These are phyloP conservation scores for Ophiodon elongatus DNA, from an alignment of 2,113 vertebrate species.

Conservation along the genomic window DNA sequence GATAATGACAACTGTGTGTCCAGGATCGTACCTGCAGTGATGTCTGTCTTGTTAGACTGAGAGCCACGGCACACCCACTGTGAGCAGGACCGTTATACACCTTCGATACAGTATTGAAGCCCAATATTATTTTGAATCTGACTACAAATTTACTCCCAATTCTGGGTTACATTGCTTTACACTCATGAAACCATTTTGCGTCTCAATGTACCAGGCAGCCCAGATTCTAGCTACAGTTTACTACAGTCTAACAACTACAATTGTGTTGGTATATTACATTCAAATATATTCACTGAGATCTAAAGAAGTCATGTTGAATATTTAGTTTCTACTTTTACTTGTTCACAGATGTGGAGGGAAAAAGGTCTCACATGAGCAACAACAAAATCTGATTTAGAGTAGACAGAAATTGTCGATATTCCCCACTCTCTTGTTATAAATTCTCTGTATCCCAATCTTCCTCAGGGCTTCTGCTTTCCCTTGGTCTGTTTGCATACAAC, in stretches of 20 bases:
- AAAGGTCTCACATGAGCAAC: slow-evolving; percentile 37
- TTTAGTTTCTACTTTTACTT: not conserved
- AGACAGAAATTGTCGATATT: slow-evolving; percentile 47
- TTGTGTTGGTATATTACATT: not conserved
- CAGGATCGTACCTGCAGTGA: not conserved
- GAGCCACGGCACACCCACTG: not conserved
- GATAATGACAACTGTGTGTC: not conserved
- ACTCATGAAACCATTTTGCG: not conserved
- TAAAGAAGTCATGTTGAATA: not conserved
- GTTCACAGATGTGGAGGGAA: slow-evolving; percentile 34
- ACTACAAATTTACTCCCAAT: not conserved
- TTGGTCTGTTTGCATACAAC: slow-evolving; percentile 60
- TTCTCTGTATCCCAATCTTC: slow-evolving; percentile 56
- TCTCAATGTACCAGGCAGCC: not conserved
- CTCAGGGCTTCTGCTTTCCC: slow-evolving; percentile 60
- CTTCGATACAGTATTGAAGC: not conserved
- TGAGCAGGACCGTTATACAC: not conserved
- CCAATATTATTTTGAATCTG: not conserved
- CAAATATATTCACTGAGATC: not conserved
- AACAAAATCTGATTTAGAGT: slow-evolving; percentile 36
- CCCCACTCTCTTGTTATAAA: slow-evolving; percentile 56
- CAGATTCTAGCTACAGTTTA: not conserved
- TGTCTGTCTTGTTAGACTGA: not conserved
- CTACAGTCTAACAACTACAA: not conserved
- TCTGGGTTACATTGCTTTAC: not conserved